Base-by-base conservation (phyloP, 2,888 invertebrate genomes). In the Parnassius glacialis region DNA sequence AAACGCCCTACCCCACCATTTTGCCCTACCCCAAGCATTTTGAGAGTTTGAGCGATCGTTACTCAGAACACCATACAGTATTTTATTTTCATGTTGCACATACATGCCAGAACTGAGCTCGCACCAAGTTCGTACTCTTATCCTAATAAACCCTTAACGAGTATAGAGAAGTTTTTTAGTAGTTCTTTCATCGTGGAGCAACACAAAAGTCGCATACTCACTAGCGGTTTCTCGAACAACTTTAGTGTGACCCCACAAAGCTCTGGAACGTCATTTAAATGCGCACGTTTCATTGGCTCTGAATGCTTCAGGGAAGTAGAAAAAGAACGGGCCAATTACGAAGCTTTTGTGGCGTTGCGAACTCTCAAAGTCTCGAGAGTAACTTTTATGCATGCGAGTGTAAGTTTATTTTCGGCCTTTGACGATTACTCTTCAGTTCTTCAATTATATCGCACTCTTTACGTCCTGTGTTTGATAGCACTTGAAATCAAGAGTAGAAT, bases 271-370 rank as follows among this genome's bases (percentile, higher is more conserved):
- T 91, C 90, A 90, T 91, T 91, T 91, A 91, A 91, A 90, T 90
- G 91, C 91, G 90, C 90, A 91, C 91, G 91, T 90, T 89, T 91
- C 91, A 91, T 91, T 90, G 90, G 90, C 82, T 90, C 84, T 89
- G 89, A 91, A 91, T 90, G 90, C 89, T 90, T 87, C 85, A 85
- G 89, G 87, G 87, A 87, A 90, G 88, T 87, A 87, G 86, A 87
- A 90, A 90, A 90, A 91, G 90, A 88, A 88, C 89, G 88, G 83
- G 90, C 90, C 91, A 91, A 90, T 91, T 91, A 91, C 88, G 84
- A 81, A 82, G 87, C 90, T 85, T 90, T 91, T 91, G 90, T 90
- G 84, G 80, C 73, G 73, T 73, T 79, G 81, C 81, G 83, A 84
- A 84, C 89, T 90, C 89, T 88, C 87, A 84, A 83, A 87, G 83